phyloP scores from a whole-genome alignment of 2,888 invertebrate genomes.

The Halictus quadricinctus region DNA sequence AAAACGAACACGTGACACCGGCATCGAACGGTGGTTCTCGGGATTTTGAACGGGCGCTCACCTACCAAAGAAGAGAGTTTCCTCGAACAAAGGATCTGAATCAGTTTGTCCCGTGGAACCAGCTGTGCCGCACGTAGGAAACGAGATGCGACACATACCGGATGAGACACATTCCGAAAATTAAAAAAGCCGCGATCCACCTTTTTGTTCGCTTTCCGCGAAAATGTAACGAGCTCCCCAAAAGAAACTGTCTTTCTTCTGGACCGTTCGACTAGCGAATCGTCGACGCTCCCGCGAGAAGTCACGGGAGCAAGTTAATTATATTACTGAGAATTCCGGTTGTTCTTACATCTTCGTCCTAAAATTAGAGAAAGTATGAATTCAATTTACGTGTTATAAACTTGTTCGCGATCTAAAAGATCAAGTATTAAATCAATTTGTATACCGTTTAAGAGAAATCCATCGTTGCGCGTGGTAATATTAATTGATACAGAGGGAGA shows the following conservation, averaged over 20 bases:
- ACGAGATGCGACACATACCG: conserved; percentile 21
- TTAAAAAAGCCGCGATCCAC: background rate
- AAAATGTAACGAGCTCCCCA: background rate
- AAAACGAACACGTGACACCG: conserved; percentile 49
- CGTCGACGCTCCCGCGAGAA: background rate
- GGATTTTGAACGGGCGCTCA: conserved; percentile 36
- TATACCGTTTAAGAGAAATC: too few species aligned
- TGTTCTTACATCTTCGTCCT: background rate
- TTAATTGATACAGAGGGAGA: background rate
- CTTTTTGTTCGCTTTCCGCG: background rate
- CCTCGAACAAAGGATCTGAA: conserved; percentile 61
- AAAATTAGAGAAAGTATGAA: background rate
- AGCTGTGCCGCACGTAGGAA: conserved; percentile 18
- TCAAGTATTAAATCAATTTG: background rate
- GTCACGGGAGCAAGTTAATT: background rate
- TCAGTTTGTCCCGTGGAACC: conserved; percentile 48
- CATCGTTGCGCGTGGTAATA: too few species aligned
- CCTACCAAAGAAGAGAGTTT: conserved; percentile 31
- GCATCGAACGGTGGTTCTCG: conserved; percentile 47
- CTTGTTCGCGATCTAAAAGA: background rate
- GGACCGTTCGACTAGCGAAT: background rate
- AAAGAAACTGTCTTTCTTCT: background rate
- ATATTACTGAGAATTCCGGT: background rate
- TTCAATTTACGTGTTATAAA: background rate
- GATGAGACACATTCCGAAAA: conserved; percentile 7